Base-by-base conservation (phyloP, 2,797 vertebrate species). In the Thripadectes ignobilis region DNA sequence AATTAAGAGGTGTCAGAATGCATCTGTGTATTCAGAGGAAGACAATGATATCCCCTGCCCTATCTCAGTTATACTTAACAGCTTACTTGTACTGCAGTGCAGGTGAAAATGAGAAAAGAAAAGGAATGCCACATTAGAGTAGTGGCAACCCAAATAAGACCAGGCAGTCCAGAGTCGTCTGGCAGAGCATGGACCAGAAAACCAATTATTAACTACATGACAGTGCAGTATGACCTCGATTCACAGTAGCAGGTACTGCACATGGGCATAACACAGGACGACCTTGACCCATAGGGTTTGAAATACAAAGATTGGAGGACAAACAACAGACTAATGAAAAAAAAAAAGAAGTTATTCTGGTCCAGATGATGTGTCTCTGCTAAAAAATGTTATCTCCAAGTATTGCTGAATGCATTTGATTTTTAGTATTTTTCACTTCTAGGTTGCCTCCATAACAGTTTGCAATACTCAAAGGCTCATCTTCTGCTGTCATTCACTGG, bases 101-200 rank as follows among this genome's bases (percentile, higher is more conserved):
- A 88, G 73, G 95, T 89, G 89, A 91, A 96, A 95, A 95, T 95
- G 76, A 94, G 94, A 92, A 96, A 84, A 93, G 73, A 48, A 69
- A 75, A 89, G 45, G 82, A 93, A 88, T 9, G 36, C 10, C 46
- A 15, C n/a, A 20, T 82, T 57, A 76, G 55, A 74, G 46, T 5
- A 69, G 15, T 3, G 1, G 62, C 61, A 96, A 79, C 39, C 55
- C 73, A 92, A 72, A 93, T 29, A 51, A 59, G 32, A 82, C n/a
- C 41, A 62, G 58, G 69, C 69, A 65, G 32, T 36, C 32, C 19
- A 12, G 57, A 61, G 52, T 21, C 59, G 41, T 57, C 78, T 3
- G 6, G 22, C 39, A 58, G 45, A 83, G 19, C 27, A 26, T 1
- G 17, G 65, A 45, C n/a, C 51, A 86, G 62, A 91, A 93, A 93